A percentile compares a stretch with the other conserved stretches of the same genome.
Conservation (phyloP, 2,113 vertebrate genomes). For the Callocephalon fimbriatum region DNA sequence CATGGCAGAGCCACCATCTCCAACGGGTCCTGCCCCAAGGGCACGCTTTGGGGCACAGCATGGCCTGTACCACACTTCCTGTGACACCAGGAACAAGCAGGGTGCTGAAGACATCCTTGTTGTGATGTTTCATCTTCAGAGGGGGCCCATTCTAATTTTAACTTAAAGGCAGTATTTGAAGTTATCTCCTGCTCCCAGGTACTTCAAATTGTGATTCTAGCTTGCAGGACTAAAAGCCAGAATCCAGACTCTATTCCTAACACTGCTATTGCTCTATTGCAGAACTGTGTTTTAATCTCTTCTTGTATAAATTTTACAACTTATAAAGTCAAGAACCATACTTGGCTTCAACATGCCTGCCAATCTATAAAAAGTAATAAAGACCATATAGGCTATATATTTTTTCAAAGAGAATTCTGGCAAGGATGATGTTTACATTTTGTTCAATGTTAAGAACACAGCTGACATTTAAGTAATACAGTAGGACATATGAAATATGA, state of each 20-base stretch:
- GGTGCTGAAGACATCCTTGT: fast-evolving
- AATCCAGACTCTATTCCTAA: neutral
- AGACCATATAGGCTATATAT: neutral
- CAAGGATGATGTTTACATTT: slow-evolving; percentile 33
- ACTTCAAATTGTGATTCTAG: neutral
- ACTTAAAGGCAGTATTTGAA: neutral
- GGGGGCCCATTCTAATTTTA: neutral
- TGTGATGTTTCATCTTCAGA: neutral
- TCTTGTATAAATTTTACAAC: neutral
- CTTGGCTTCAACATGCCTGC: neutral
- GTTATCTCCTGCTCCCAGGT: neutral
- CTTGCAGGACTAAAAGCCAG: neutral
- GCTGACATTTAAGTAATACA: slow-evolving; percentile 52
- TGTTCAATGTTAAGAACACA: neutral
- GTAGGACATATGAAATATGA: slow-evolving; percentile 34
- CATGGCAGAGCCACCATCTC: neutral
- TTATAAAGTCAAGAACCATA: neutral
- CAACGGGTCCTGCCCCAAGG: fast-evolving
- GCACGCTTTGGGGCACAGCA: fast-evolving
- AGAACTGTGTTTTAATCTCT: neutral
- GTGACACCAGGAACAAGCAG: neutral
- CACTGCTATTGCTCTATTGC: neutral
- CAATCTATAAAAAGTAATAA: neutral
- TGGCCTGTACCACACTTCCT: neutral
- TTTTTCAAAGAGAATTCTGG: neutral